Conservation (phyloP, 2,888 invertebrate genomes). For the Sympetrum striolatum region DNA sequence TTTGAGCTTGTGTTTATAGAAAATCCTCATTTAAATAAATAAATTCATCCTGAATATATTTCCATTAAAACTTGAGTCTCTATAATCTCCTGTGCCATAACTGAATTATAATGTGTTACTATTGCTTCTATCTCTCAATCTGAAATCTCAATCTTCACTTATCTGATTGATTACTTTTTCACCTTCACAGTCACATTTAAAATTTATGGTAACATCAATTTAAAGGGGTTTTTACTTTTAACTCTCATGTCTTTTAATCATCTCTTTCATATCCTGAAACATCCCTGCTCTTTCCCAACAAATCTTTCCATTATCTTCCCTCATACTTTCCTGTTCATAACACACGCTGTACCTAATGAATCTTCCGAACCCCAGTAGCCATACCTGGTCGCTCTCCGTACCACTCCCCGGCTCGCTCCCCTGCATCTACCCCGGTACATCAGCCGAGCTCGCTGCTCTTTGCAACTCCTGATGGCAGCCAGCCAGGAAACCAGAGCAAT, state of each 20-base stretch:
- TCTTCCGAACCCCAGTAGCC: conserved; percentile 43
- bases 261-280: conserved; percentile 2
- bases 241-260: conserved; percentile 44
- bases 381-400: conserved; percentile 52
- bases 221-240: conserved; percentile 23
- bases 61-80: too few species aligned
- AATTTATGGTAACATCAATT: too few species aligned
- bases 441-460: conserved; percentile 47
- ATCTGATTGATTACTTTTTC: neutral
- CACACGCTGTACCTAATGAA: conserved; percentile 47
- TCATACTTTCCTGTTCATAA: conserved; percentile 35
- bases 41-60: too few species aligned
- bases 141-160: neutral
- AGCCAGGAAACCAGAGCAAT: conserved; percentile 38
- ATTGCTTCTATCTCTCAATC: neutral
- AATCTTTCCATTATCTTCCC: neutral
- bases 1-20: too few species aligned
- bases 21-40: too few species aligned
- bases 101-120: neutral
- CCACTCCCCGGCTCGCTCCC: conserved; percentile 53
- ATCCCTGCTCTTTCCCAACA: neutral
- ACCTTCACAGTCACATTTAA: neutral
- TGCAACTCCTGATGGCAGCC: conserved; percentile 45
- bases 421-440: conserved; percentile 50
- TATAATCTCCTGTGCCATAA: too few species aligned